Base-by-base conservation (phyloP, 2,113 vertebrate genomes). In the Ancistrus triradiatus region DNA sequence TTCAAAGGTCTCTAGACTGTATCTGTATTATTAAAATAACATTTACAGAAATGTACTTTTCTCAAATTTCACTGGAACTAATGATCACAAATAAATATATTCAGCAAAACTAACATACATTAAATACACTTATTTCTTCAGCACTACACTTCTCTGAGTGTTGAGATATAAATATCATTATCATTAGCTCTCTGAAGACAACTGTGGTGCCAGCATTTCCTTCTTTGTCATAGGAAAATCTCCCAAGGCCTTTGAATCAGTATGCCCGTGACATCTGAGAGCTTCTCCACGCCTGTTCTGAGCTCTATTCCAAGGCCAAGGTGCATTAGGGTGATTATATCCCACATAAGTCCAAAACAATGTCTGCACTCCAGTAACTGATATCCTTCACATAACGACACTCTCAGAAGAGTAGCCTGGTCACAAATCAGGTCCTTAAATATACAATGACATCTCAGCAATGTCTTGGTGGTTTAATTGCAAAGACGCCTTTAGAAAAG, bases 191-290 rank as follows among this genome's bases (percentile, higher is more conserved):
- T n/a, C n/a, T n/a, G n/a, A n/a, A 73, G 71, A 74, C 75, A 83
- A 75, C 77, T 77, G 83, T 68, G 65, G 33, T 46, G 49, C 63
- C 64, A 69, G 70, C 46, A 72, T 75, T 61, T 76, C 61, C 70
- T 76, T 57, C 62, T 84, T 81, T 84, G 83, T 83, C 78, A 82
- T 68, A 75, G 70, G 65, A 82, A 79, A 83, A 77, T 70, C 76
- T 80, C 81, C 62, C 65, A 70, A 80, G 71, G 70, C 72, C 75
- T 78, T 78, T 77, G 70, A 66, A 73, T 63, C 60, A 67, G 66
- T 70, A 80, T 80, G 63, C 66, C 81, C 78, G 73, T 65, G 81
- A 81, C 81, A 85, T 48, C 57, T 81, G 81, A 86, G 79, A 79
- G 65, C 78, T 82, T 74, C 84, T 84, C 80, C 80, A 77, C 27